Percentiles rank a stretch among this genome's conserved stretches.
Conservation (phyloP, 92 coral and sea anemone genomes). For the Paramuricea clavata region DNA sequence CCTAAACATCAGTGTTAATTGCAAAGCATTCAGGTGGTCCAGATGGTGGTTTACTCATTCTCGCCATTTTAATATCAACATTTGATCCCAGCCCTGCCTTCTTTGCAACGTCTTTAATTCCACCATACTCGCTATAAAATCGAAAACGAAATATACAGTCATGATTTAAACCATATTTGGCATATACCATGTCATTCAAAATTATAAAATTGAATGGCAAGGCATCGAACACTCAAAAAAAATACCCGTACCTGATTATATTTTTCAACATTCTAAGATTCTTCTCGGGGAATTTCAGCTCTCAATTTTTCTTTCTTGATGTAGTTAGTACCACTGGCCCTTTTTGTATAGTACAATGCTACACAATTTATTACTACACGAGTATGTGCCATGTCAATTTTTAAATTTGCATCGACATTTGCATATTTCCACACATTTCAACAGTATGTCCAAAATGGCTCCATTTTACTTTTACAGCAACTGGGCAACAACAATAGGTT, state of each 20-base stretch:
- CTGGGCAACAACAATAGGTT: background rate
- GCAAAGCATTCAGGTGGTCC: constrained; percentile 25
- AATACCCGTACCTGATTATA: background rate
- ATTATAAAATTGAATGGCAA: too few species aligned
- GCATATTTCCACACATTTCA: too few species aligned
- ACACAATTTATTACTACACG: constrained; percentile 34
- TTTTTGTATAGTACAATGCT: constrained; percentile 54
- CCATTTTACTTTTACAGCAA: background rate
- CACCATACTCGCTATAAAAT: constrained; percentile 31
- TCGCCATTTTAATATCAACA: constrained; percentile 25
- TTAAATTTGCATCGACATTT: background rate
- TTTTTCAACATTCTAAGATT: background rate
- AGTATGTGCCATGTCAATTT: background rate
- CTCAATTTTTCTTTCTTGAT: constrained; percentile 37
- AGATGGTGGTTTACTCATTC: constrained; percentile 37
- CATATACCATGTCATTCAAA: background rate
- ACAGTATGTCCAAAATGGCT: too few species aligned
- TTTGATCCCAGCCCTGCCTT: constrained; percentile 35
- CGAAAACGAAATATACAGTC: background rate
- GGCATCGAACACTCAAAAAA: background rate
- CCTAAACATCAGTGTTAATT: constrained; percentile 41
- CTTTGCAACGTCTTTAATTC: constrained; percentile 32
- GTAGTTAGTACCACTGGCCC: constrained; percentile 41
- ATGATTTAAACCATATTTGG: background rate
- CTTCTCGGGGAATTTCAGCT: background rate